Evolutionary conservation across 1,140 invertebrate species (phyloP).

Genomic region (Bradysia coprophila): DNA sequence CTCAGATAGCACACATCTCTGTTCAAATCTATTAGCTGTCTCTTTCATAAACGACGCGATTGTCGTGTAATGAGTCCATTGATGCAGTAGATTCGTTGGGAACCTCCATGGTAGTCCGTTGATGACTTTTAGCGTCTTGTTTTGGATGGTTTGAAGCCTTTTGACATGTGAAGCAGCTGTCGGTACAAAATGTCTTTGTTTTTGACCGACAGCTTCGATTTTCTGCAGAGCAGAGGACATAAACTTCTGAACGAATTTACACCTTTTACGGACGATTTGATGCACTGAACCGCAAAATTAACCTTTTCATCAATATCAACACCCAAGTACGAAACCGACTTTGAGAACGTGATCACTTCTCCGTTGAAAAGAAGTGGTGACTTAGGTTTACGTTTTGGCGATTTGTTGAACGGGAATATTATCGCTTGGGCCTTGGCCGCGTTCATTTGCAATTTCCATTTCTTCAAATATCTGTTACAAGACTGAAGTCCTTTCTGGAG

Average conservation of each 20-base stretch:
- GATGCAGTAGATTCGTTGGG: too few relatives aligned
- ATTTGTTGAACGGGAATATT: not conserved
- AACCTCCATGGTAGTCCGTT: too few relatives aligned
- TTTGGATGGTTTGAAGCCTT: too few relatives aligned
- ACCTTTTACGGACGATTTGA: not conserved
- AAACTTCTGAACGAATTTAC: too few relatives aligned
- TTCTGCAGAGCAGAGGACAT: not conserved
- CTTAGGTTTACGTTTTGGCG: not conserved
- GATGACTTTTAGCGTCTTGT: too few relatives aligned
- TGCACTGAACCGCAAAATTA: not conserved
- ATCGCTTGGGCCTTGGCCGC: not conserved
- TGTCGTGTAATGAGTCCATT: too few relatives aligned
- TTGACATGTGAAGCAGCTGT: too few relatives aligned
- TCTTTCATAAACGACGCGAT: too few relatives aligned
- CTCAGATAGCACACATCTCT: too few relatives aligned
- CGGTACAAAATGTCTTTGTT: too few relatives aligned
- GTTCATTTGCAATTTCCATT: not conserved
- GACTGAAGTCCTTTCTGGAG: not conserved
- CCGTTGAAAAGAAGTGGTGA: not conserved
- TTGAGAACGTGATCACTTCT: not conserved
- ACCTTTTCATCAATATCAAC: not conserved
- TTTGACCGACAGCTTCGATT: not conserved
- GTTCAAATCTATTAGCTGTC: too few relatives aligned
- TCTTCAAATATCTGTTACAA: not conserved
- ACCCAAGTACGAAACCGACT: not conserved